These are phyloP conservation scores for Psilanteris sp. DNA, from an alignment of 1,140 invertebrate genomes.

Conservation along the genomic window DNA sequence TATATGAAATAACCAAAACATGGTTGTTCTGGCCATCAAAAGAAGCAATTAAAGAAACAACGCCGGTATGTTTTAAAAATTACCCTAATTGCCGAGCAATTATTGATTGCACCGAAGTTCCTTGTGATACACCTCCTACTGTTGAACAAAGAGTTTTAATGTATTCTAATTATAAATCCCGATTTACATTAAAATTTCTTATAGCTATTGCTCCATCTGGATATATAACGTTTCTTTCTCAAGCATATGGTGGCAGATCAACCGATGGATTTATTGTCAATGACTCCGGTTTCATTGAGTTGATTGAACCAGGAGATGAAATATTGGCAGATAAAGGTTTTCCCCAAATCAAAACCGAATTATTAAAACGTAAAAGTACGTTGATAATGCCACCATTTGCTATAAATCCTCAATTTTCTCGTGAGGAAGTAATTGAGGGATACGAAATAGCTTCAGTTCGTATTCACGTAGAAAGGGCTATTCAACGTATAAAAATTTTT, in stretches of 20 bases:
- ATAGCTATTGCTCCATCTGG: not conserved
- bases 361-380: not conserved
- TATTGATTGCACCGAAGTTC: not conserved
- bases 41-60: conserved; percentile 1
- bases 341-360: not conserved
- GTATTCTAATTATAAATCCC: not conserved
- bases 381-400: not conserved
- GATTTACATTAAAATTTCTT: not conserved
- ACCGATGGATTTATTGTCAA: not conserved
- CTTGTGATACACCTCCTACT: not conserved
- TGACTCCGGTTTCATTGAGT: not conserved
- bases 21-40: not conserved
- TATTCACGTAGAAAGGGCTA: not conserved
- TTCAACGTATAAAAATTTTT: not conserved
- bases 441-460: not conserved
- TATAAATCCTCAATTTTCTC: not conserved
- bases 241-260: not conserved
- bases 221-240: not conserved
- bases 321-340: not conserved
- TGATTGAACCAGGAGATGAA: not conserved
- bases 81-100: conserved; percentile 1
- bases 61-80: not conserved
- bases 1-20: not conserved
- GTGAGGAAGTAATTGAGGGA: not conserved
- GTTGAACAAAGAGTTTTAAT: not conserved